Evolutionary conservation across 2,113 vertebrate species (phyloP).

Genomic region (Neodon shergylaensis): DNA sequence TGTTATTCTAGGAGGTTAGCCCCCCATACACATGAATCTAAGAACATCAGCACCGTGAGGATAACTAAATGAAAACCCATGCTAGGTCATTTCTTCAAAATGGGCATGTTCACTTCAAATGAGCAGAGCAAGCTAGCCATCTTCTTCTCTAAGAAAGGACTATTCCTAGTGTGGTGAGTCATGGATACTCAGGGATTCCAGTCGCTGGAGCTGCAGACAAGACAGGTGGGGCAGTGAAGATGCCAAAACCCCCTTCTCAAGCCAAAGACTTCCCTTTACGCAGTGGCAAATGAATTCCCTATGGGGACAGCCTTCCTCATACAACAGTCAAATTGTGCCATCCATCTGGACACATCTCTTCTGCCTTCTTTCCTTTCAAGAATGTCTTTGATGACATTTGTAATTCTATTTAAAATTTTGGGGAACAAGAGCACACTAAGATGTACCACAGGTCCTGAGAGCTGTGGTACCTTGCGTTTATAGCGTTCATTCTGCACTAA

Average conservation of each 20-base stretch:
- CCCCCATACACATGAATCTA: not conserved
- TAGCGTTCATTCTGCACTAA: slow-evolving; percentile 23
- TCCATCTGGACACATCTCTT: not conserved
- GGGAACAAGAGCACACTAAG: not conserved
- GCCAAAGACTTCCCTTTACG: not conserved
- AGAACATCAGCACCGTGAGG: not conserved
- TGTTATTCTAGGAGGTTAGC: not conserved
- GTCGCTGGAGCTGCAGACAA: not conserved
- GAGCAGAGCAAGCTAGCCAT: not conserved
- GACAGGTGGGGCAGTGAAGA: not conserved
- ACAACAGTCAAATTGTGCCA: not conserved
- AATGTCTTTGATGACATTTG: not conserved
- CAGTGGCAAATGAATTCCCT: not conserved
- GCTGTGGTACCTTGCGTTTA: slow-evolving; percentile 35
- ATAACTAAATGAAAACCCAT: not conserved
- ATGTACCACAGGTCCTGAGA: not conserved
- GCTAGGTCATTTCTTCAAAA: not conserved
- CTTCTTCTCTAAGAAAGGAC: not conserved
- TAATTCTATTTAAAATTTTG: slow-evolving; percentile 49
- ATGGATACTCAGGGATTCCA: not conserved
- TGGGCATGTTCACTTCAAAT: not conserved
- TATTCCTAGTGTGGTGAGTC: not conserved
- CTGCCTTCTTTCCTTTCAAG: slow-evolving; percentile 15
- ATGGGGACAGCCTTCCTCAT: not conserved
- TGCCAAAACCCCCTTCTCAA: not conserved